A percentile compares a stretch with the other conserved stretches of the same genome.
Evolutionary conservation across 2,113 vertebrate species (phyloP).

Genomic region (Xyliphius kryptos): DNA sequence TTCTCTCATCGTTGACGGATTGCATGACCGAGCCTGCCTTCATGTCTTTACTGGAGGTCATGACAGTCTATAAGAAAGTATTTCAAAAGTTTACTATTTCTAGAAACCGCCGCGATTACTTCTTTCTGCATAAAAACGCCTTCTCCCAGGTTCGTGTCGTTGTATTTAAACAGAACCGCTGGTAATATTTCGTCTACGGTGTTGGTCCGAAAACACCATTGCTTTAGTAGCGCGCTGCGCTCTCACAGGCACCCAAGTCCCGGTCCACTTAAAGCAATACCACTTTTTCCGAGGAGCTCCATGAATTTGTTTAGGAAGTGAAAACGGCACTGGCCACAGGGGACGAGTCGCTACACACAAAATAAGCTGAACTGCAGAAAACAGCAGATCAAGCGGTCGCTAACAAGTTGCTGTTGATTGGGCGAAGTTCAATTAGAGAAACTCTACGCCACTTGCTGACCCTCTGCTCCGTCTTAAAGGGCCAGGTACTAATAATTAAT

Average conservation of each 20-base stretch:
- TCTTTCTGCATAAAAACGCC: slow-evolving; percentile 31
- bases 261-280: slow-evolving; percentile 56
- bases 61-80: slow-evolving; percentile 58
- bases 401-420: slow-evolving; percentile 78
- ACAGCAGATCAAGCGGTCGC: slow-evolving; percentile 55
- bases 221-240: slow-evolving; percentile 53
- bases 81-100: slow-evolving; percentile 53
- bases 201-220: slow-evolving; percentile 59
- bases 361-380: slow-evolving; percentile 51
- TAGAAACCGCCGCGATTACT: slow-evolving; percentile 40
- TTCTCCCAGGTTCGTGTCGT: slow-evolving; percentile 8
- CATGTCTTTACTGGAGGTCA: slow-evolving; percentile 77
- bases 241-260: slow-evolving; percentile 51
- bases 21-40: slow-evolving; percentile 67
- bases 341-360: slow-evolving; percentile 53
- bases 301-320: slow-evolving; percentile 60
- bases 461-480: slow-evolving; percentile 77
- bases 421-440: slow-evolving; percentile 76
- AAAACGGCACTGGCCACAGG: slow-evolving; percentile 49
- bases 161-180: too few species aligned
- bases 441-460: slow-evolving; percentile 66
- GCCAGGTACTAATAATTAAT: slow-evolving; percentile 69
- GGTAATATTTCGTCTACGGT: slow-evolving; percentile 51
- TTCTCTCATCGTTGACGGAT: slow-evolving; percentile 63
- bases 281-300: slow-evolving; percentile 58